Conservation (phyloP, 2,113 vertebrate species). For the Catagonus wagneri region DNA sequence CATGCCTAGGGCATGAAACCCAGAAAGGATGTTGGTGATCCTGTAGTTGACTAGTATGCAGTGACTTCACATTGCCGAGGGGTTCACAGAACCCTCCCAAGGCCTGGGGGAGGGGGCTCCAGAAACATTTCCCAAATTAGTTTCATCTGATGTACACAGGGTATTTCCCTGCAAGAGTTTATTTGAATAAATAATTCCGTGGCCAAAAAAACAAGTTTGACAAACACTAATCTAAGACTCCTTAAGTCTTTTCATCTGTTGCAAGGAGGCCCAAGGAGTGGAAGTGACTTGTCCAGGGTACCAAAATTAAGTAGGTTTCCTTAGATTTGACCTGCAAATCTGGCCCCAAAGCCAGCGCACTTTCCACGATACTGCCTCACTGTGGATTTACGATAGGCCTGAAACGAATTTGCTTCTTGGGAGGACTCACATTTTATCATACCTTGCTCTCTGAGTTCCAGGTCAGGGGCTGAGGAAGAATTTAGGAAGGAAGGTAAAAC, state of each 20-base stretch:
- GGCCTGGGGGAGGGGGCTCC: not conserved
- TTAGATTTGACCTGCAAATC: not conserved
- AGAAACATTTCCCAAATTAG: not conserved
- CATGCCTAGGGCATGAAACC: not conserved
- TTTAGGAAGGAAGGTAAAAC: not conserved
- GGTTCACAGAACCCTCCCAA: not conserved
- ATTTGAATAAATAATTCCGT: conserved; percentile 31
- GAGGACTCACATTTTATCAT: not conserved
- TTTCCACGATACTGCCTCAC: not conserved
- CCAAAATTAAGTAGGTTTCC: conserved; percentile 5
- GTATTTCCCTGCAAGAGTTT: conserved; percentile 3
- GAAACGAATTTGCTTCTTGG: not conserved
- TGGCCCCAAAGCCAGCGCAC: not conserved
- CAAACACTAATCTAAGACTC: not conserved
- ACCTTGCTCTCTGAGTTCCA: not conserved
- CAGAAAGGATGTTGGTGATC: not conserved
- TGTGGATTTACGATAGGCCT: not conserved
- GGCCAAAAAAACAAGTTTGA: not conserved
- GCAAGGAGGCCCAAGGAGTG: not conserved
- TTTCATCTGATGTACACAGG: not conserved
- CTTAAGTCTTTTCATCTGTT: not conserved
- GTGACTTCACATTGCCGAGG: not conserved
- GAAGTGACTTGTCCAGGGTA: conserved; percentile 11
- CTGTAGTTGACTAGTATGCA: not conserved
- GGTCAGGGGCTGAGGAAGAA: not conserved